Evolutionary conservation across 2,797 vertebrate genomes (phyloP).

Genomic region (Chiroxiphia lanceolata): DNA sequence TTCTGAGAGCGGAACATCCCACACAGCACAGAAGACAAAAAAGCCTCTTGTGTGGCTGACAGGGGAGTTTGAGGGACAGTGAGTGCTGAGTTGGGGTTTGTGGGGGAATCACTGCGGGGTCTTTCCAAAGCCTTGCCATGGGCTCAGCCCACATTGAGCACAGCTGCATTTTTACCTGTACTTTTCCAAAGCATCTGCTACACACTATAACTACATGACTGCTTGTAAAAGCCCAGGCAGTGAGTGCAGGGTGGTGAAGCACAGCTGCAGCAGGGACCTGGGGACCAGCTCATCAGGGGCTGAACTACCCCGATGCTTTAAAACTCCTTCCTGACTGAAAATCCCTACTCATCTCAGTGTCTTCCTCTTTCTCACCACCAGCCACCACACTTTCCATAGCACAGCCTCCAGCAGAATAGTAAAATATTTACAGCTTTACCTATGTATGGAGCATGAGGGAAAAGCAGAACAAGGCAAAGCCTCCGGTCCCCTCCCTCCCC

Average conservation of each 20-base stretch:
- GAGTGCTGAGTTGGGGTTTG: neutral
- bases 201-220: neutral
- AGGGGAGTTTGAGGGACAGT: neutral
- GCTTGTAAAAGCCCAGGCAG: neutral
- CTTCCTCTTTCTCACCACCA: neutral
- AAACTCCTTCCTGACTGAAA: neutral
- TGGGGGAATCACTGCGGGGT: neutral
- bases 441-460: neutral
- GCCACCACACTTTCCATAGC: neutral
- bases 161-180: neutral
- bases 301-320: neutral
- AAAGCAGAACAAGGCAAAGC: neutral
- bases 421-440: neutral
- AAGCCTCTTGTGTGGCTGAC: neutral
- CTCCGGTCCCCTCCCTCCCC: rapidly evolving
- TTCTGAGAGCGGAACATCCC: neutral
- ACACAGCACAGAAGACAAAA: neutral
- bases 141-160: neutral
- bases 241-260: neutral
- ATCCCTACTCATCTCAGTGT: neutral
- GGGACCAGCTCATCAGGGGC: neutral
- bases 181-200: neutral
- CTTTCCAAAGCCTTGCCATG: neutral
- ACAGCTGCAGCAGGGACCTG: rapidly evolving
- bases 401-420: neutral